A percentile compares a stretch with the other conserved stretches of the same genome.
Conservation (phyloP, 2,113 vertebrate genomes). For the Mustela lutreola region DNA sequence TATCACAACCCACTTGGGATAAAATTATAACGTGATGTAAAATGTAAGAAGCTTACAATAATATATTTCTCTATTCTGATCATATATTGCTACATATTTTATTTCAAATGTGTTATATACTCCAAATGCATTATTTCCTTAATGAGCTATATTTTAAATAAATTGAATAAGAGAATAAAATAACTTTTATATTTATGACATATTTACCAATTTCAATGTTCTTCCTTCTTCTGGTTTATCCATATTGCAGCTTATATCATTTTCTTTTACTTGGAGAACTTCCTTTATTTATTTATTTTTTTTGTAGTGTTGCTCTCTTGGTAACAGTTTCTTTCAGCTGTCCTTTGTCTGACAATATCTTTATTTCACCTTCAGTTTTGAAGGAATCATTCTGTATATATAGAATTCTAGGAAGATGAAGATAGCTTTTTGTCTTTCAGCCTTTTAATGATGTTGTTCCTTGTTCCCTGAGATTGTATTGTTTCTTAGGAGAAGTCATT, state of each 20-base stretch:
- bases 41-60: background rate
- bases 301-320: background rate
- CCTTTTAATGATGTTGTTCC: background rate
- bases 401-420: background rate
- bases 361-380: background rate
- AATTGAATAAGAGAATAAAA: background rate
- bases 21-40: background rate
- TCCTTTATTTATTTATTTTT: background rate
- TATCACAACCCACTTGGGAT: background rate
- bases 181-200: background rate
- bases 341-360: background rate
- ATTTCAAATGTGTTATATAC: background rate
- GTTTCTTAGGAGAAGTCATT: background rate
- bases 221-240: background rate
- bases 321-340: background rate
- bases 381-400: background rate
- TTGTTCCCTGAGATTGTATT: background rate
- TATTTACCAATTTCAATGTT: background rate
- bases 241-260: background rate
- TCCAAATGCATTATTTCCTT: background rate
- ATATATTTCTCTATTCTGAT: background rate
- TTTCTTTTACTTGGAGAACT: background rate
- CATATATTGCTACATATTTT: background rate
- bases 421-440: background rate
- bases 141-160: background rate